Evolutionary conservation across 2,888 invertebrate genomes (phyloP).

Genomic region (Troides aeacus): DNA sequence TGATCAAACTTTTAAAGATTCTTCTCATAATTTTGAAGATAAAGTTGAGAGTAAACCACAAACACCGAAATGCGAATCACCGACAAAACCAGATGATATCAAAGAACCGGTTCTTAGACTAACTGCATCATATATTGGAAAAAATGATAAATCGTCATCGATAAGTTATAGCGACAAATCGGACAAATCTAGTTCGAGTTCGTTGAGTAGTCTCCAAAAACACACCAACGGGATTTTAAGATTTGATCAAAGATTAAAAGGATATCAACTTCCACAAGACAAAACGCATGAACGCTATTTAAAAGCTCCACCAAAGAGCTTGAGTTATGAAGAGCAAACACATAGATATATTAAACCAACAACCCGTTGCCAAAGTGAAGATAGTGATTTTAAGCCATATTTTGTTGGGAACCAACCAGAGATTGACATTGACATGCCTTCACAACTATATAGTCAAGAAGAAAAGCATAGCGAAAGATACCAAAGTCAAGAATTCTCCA

Average conservation of each 20-base stretch:
- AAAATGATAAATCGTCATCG: constrained; percentile 73
- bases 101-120: constrained; percentile 62
- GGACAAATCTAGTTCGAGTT: constrained; percentile 77
- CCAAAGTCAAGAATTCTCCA: constrained; percentile 83
- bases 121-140: constrained; percentile 55
- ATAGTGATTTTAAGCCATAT: constrained; percentile 71
- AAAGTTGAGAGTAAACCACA: constrained; percentile 46
- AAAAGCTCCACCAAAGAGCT: constrained; percentile 71
- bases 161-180: constrained; percentile 76
- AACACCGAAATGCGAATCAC: constrained; percentile 45
- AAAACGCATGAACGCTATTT: constrained; percentile 60
- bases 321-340: constrained; percentile 72
- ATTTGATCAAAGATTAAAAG: constrained; percentile 64
- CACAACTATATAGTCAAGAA: constrained; percentile 80
- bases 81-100: constrained; percentile 45
- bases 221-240: constrained; percentile 64
- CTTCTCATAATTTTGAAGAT: constrained; percentile 45
- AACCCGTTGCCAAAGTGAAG: constrained; percentile 81
- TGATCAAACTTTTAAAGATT: constrained; percentile 72
- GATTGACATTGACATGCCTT: constrained; percentile 79
- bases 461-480: constrained; percentile 83
- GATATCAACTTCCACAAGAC: constrained; percentile 52
- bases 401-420: constrained; percentile 71
- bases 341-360: constrained; percentile 74
- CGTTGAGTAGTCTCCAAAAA: constrained; percentile 72